Evolutionary conservation across 2,113 vertebrate genomes (phyloP), one percentile per base, ranked within the genome.

Genomic region (Hemicordylus capensis): DNA sequence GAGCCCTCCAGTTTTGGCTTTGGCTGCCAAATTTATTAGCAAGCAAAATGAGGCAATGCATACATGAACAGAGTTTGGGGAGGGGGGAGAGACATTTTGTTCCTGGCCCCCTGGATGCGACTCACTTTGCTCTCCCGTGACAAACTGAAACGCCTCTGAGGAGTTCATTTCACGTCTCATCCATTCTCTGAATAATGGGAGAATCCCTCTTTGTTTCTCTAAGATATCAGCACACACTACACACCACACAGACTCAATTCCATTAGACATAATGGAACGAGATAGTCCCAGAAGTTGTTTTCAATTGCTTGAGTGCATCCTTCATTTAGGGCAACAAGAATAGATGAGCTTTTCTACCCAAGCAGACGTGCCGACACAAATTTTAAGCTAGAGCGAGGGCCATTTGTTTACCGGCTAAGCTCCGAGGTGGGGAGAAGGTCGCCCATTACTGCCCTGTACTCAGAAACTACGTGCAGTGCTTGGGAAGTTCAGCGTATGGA

Each of bases 281-380:
- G 95, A 95, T 93, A 93, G 95, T 95, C 93, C 89, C 91, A 90
- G 90, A 96, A 96, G 95, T 93, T 97, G 95, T 94, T 96, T 96
- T 94, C 95, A 92, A 96, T 94, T 96, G 96, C 95, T 93, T 94
- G 93, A 96, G 94, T 95, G 95, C 95, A 96, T 96, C 82, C 92
- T 96, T 96, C 95, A 95, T 96, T 96, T 96, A 95, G 89, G 85
- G 70, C 94, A 95, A 97, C 84, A 89, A 96, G 94, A 93, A 96
- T 81, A 74, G 88, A 96, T 78, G 93, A 94, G 94, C 91, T 90
- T 77, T 87, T 91, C 92, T 90, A 86, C 85, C 92, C 90, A 88
- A 69, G 86, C 67, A 2, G 34, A 94, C 83, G 74, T 6, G 51
- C 83, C 78, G 92, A 91, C 28, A 0, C 63, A 84, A 76, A 85